phyloP scores from a whole-genome alignment of 2,113 vertebrate genomes.

The Columba livia region DNA sequence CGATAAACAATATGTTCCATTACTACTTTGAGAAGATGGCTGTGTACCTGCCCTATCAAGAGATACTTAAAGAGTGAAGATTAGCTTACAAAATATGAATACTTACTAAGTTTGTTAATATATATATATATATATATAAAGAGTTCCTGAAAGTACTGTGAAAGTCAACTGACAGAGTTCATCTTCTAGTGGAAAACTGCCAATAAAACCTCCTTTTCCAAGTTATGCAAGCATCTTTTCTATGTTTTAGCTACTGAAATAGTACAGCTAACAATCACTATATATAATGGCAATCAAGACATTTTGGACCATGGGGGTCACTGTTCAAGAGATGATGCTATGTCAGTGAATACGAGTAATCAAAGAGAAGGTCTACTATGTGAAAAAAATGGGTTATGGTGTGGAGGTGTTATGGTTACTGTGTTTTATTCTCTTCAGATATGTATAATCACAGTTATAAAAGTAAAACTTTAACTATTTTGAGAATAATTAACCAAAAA shows the following conservation, averaged over 20 bases:
- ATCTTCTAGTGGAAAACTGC: background rate
- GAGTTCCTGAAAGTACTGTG: background rate
- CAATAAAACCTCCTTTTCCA: background rate
- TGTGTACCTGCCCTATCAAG: no score
- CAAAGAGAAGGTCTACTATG: background rate
- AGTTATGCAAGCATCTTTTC: background rate
- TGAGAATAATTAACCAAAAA: background rate
- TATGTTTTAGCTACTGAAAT: background rate
- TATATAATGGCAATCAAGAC: background rate
- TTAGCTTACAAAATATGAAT: background rate
- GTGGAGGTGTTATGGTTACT: background rate
- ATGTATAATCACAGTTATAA: background rate
- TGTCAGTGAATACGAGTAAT: background rate
- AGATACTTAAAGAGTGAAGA: background rate
- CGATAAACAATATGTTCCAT: background rate
- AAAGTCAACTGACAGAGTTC: background rate
- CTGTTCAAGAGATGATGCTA: background rate
- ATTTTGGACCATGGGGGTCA: background rate
- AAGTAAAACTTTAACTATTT: background rate
- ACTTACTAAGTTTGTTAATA: background rate
- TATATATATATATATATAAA: background rate
- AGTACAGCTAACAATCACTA: background rate
- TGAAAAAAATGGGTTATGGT: background rate
- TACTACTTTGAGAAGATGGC: background rate
- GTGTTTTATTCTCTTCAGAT: background rate